phyloP scores from a whole-genome alignment of 2,888 invertebrate species.

The Clostera curtula region DNA sequence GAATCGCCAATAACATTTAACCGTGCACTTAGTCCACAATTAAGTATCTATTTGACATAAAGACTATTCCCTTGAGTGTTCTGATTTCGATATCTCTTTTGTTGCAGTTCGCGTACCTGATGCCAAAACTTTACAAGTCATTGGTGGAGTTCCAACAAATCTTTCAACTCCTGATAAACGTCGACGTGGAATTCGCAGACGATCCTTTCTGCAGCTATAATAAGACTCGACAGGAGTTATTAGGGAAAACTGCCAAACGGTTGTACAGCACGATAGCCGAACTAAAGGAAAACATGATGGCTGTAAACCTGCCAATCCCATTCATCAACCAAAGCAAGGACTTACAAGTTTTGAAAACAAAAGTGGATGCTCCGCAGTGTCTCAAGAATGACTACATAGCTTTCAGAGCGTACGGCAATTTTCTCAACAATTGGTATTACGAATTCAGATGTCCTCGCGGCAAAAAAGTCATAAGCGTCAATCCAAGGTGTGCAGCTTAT shows the following conservation, averaged over 20 bases:
- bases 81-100: no score
- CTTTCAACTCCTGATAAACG: constrained; percentile 46
- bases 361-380: constrained; percentile 69
- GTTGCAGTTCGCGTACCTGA: constrained; percentile 73
- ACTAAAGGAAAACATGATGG: constrained; percentile 55
- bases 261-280: constrained; percentile 77
- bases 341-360: constrained; percentile 44
- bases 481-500: constrained; percentile 35
- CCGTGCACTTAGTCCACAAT: no score
- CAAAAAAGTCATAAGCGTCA: constrained; percentile 36
- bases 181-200: constrained; percentile 53
- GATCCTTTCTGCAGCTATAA: constrained; percentile 58
- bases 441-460: constrained; percentile 59
- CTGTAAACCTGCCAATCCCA: constrained; percentile 44
- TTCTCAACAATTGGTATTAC: constrained; percentile 75
- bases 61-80: no score
- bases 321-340: constrained; percentile 49
- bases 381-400: constrained; percentile 77
- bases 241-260: constrained; percentile 50
- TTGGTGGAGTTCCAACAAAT: constrained; percentile 51
- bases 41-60: no score
- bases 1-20: no score
- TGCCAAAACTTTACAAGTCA: constrained; percentile 74
- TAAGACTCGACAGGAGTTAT: constrained; percentile 49
- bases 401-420: constrained; percentile 72